Conservation (phyloP, 2,113 vertebrate species). For the Fulmarus glacialis region DNA sequence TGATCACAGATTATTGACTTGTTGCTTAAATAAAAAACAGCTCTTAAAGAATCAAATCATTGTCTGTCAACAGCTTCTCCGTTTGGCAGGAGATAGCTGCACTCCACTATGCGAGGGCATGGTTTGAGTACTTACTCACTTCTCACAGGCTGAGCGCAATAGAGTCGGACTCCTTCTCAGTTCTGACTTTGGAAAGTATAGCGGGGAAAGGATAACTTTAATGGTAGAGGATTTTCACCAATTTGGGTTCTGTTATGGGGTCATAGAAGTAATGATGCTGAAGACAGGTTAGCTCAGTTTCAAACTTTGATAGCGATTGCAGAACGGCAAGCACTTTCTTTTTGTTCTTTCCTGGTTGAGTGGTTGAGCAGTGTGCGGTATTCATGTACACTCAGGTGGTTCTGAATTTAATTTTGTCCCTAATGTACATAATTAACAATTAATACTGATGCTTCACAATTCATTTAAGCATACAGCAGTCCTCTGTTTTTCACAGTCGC, state of each 20-base stretch:
- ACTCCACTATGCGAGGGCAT: fast-evolving
- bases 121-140: neutral
- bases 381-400: constrained; percentile 20
- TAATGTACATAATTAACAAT: constrained; percentile 54
- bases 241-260: neutral
- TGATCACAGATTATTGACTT: neutral
- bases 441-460: constrained; percentile 45
- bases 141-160: neutral
- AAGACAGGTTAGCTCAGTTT: neutral
- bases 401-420: constrained; percentile 30
- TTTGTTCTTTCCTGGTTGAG: neutral
- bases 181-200: neutral
- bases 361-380: neutral
- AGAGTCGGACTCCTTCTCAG: neutral
- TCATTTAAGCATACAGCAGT: constrained; percentile 46
- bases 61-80: neutral
- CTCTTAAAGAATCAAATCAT: neutral
- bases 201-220: neutral
- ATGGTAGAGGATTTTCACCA: neutral
- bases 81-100: neutral
- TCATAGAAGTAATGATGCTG: neutral
- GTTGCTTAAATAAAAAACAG: neutral
- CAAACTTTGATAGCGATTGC: neutral
- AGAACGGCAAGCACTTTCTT: neutral
- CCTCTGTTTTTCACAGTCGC: constrained; percentile 50